These are phyloP conservation scores for Notospermus geniculatus DNA, from an alignment of 1,140 invertebrate species.

Conservation along the genomic window DNA sequence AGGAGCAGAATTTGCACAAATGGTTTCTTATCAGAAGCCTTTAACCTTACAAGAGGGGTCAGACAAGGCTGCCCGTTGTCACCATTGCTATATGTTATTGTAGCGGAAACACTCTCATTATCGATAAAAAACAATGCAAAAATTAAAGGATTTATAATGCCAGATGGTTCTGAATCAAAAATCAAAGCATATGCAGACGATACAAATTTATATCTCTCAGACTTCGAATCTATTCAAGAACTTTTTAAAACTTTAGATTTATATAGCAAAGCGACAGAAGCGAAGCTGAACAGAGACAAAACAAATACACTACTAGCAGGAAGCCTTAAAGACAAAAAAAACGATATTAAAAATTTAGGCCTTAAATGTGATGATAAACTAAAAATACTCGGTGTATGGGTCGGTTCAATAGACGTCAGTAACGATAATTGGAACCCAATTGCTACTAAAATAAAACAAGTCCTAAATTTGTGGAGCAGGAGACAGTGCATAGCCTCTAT, in stretches of 20 bases:
- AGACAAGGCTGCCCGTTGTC: slow-evolving; percentile 15
- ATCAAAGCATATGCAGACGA: slow-evolving; percentile 31
- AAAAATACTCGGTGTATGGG: too few relatives aligned
- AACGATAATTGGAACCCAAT: too few relatives aligned
- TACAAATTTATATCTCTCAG: slow-evolving; percentile 19
- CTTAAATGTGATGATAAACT: too few relatives aligned
- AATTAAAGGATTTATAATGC: slow-evolving; percentile 27
- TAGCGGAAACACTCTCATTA: neutral
- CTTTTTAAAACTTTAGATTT: slow-evolving; percentile 16
- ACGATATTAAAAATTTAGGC: too few relatives aligned
- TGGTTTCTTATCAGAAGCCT: slow-evolving; percentile 6
- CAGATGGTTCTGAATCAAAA: slow-evolving; percentile 22
- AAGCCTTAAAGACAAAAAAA: too few relatives aligned
- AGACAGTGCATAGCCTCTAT: too few relatives aligned
- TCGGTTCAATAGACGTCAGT: too few relatives aligned
- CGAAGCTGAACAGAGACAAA: too few relatives aligned
- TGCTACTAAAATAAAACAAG: too few relatives aligned
- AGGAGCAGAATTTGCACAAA: slow-evolving; percentile 5
- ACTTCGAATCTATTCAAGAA: slow-evolving; percentile 15
- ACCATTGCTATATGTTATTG: slow-evolving; percentile 9
- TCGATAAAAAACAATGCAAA: slow-evolving; percentile 16
- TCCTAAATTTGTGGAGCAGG: too few relatives aligned
- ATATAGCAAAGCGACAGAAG: slow-evolving; percentile 24
- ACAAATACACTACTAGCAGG: too few relatives aligned
- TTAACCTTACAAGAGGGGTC: slow-evolving; percentile 5